Conservation (phyloP, 1,140 invertebrate genomes). For the Episyrphus balteatus region DNA sequence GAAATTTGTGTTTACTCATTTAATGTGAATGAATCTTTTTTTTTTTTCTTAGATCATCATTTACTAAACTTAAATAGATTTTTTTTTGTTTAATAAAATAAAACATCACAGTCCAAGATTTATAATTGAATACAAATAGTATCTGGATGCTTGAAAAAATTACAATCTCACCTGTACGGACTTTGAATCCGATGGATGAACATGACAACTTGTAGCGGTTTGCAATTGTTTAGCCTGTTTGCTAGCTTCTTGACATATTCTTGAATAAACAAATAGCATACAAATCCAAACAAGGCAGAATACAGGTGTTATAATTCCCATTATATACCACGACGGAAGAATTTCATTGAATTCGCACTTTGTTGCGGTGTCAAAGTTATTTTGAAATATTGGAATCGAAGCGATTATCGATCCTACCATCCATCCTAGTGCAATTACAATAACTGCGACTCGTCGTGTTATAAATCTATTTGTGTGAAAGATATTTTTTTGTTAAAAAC, state of each 20-base stretch:
- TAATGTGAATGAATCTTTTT: not conserved
- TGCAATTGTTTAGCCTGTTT: conserved; percentile 53
- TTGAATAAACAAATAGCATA: conserved; percentile 60
- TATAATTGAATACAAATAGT: too few species aligned
- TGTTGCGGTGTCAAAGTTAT: conserved; percentile 47
- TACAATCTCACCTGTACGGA: conserved; percentile 46
- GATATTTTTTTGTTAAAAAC: not conserved
- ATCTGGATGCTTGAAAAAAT: conserved; percentile 2
- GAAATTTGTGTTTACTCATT: not conserved
- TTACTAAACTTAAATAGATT: too few species aligned
- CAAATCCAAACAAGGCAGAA: conserved; percentile 57
- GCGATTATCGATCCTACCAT: conserved; percentile 47
- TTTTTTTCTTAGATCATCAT: not conserved
- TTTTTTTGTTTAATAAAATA: too few species aligned
- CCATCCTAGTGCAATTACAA: conserved; percentile 53
- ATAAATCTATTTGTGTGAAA: conserved; percentile 38
- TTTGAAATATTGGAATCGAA: conserved; percentile 58
- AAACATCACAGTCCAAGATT: too few species aligned
- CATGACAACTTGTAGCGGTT: conserved; percentile 38
- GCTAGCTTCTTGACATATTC: conserved; percentile 59
- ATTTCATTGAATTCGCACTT: conserved; percentile 43
- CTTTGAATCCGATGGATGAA: conserved; percentile 52
- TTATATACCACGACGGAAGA: conserved; percentile 43
- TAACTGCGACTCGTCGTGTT: conserved; percentile 47
- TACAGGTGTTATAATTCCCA: conserved; percentile 52